Evolutionary conservation across 2,797 vertebrate species (phyloP).

Genomic region (Sebastes steindachneri): DNA sequence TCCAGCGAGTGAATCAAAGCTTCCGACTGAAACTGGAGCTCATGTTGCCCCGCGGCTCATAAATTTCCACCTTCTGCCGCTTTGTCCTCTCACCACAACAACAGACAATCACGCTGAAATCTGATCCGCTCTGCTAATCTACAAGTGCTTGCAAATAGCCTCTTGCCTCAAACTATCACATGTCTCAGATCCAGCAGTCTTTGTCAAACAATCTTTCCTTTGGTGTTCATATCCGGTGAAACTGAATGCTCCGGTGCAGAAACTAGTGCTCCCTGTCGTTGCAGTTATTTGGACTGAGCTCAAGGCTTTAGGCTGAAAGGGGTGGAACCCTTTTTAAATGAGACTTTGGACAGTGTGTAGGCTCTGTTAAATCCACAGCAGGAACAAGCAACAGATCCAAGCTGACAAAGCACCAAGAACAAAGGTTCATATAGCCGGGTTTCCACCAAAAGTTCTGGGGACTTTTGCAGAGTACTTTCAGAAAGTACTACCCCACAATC

Average conservation of each 20-base stretch:
- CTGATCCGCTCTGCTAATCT: not conserved
- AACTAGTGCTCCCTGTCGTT: not conserved
- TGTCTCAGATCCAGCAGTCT: not conserved
- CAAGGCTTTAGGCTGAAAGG: not conserved
- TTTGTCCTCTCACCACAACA: not conserved
- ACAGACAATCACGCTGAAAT: not conserved
- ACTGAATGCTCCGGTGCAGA: not conserved
- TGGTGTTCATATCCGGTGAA: not conserved
- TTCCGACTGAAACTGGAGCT: constrained; percentile 6
- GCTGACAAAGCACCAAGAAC: not conserved
- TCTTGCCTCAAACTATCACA: not conserved
- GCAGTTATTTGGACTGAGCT: not conserved
- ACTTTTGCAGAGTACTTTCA: no score
- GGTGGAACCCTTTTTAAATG: not conserved
- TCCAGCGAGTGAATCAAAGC: not conserved
- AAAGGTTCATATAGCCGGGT: not conserved
- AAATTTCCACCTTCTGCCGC: not conserved
- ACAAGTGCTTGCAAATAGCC: not conserved
- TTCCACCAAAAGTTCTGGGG: no score
- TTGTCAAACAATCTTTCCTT: not conserved
- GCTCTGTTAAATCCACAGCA: not conserved
- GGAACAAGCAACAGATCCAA: not conserved
- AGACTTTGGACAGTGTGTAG: not conserved
- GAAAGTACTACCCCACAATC: no score
- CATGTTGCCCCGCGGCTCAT: not conserved